phyloP scores from a whole-genome alignment of 2,113 vertebrate genomes.

The Craseonycteris thonglongyai region DNA sequence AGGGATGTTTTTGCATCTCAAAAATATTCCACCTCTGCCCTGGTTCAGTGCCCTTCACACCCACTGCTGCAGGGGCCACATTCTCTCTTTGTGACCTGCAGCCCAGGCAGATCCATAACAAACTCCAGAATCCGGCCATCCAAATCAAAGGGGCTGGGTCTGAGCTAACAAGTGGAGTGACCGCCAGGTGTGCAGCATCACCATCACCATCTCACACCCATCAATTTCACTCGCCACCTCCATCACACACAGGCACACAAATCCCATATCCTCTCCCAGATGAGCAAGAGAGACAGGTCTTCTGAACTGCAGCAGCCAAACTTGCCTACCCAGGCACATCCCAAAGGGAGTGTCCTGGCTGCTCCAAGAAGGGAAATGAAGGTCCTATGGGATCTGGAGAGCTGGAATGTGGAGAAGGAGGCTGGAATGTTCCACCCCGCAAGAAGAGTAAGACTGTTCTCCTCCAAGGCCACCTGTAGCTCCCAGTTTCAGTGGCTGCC shows the following conservation, averaged over 20 bases:
- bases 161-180: no score
- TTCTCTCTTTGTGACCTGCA: background rate
- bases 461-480: background rate
- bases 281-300: background rate
- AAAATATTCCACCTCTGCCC: background rate
- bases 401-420: background rate
- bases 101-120: background rate
- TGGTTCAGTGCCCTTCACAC: background rate
- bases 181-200: rapidly evolving
- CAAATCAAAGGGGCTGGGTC: background rate
- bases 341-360: background rate
- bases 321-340: background rate
- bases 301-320: background rate
- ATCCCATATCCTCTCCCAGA: background rate
- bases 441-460: background rate
- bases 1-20: background rate
- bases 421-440: rapidly evolving
- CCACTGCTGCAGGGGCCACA: background rate
- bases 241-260: no score
- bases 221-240: rapidly evolving
- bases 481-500: background rate
- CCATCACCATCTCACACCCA: no score
- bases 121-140: background rate
- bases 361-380: background rate
- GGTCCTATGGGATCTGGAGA: background rate